Base-by-base conservation (phyloP, 30 jellyfish, hydroid and myxozoan species). In the Phacellophora camtschatica region DNA sequence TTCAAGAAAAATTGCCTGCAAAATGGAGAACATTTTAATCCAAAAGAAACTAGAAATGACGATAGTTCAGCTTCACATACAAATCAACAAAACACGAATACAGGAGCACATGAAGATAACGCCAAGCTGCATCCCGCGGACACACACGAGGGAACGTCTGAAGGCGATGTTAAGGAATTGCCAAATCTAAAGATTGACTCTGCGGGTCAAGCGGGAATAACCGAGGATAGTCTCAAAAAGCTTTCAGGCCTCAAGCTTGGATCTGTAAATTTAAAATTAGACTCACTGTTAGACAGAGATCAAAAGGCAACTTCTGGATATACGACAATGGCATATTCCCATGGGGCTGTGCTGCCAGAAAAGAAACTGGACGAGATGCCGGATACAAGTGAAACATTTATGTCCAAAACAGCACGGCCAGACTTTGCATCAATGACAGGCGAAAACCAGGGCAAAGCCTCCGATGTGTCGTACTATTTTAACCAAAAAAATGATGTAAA, bases 381-480 rank as follows among this genome's bases (percentile, higher is more conserved):
- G 50, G 91, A 80, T 8, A 67, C 84, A 3, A 55, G 77, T 9
- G 91, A 80, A 36, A 80, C 91, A 28, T 80, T 80, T 43, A 45
- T 80, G 3, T 80, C 91, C 34, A 69, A 71, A 27, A 58, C 91
- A 43, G 91, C 36, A 22, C 48, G 77, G 51, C 91, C 91, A 29
- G 91, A 80, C 27, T 80, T 80, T 42, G 65, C 91, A 20, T 39
- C 91, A 33, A 9, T 80, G 69, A 51, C 91, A 0, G 91, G 84
- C 1, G 91, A 80, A 34, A 33, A 19, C 2, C 50, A 58, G 16
- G 80, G 84, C 6, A 80, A 80, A 33, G 13, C 84, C 27, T 62
- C 84, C n/a, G 91, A 80, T 37, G 20, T 80, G 91, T 50, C 91
- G 0, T 80, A 16, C 34, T 80, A 80, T 39, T 80, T 80, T 56